Evolutionary conservation across 2,113 vertebrate genomes (phyloP).

Genomic region (Tachysurus vachellii): DNA sequence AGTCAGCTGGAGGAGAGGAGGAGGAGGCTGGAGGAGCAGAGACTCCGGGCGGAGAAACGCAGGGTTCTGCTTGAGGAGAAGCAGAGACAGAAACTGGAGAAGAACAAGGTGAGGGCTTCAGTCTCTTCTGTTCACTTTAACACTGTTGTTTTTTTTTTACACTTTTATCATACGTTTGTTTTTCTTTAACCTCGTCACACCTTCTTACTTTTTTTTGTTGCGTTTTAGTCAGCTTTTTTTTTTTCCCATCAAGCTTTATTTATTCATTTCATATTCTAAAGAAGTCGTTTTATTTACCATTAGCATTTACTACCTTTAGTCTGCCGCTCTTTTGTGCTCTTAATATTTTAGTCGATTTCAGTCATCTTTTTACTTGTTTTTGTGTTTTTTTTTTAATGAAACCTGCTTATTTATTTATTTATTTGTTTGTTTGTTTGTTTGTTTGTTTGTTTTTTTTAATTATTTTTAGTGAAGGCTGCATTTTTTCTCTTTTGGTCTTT

Average conservation of each 20-base stretch:
- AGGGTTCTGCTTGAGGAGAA: conserved; percentile 85
- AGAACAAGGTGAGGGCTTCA: conserved; percentile 84
- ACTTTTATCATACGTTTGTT: background rate
- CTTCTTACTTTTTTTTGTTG: background rate
- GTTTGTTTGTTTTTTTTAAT: no score
- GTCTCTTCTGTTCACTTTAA: background rate
- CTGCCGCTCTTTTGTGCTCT: background rate
- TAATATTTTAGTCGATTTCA: background rate
- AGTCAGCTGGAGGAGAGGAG: conserved; percentile 90
- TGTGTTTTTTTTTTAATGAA: background rate
- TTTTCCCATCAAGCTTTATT: background rate
- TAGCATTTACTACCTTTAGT: background rate
- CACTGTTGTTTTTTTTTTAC: background rate
- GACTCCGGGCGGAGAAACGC: conserved; percentile 86
- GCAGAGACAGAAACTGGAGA: conserved; percentile 90
- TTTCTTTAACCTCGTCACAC: background rate
- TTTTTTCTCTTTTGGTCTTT: background rate
- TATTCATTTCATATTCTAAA: background rate
- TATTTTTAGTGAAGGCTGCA: no score
- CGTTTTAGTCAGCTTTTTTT: background rate
- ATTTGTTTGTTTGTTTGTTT: no score
- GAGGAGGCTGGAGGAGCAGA: conserved; percentile 87
- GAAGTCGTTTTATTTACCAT: background rate
- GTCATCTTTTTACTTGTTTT: background rate
- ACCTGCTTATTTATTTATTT: no score